Evolutionary conservation across 2,113 vertebrate genomes (phyloP).

Genomic region (Toxostoma redivivum): DNA sequence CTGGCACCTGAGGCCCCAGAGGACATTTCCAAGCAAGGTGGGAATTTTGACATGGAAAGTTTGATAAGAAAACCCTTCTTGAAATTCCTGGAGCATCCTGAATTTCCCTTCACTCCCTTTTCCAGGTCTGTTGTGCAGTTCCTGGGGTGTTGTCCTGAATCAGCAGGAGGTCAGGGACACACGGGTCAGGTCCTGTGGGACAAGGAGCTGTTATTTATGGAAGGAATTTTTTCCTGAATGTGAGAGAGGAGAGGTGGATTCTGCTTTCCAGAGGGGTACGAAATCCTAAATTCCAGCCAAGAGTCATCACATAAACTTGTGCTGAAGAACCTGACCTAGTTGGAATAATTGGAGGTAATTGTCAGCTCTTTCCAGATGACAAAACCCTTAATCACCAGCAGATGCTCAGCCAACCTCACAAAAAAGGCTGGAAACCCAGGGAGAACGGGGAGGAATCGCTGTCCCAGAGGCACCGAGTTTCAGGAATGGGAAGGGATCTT

Average conservation of each 20-base stretch:
- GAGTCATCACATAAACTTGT: constrained; percentile 1
- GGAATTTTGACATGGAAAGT: not conserved
- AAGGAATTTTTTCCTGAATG: not conserved
- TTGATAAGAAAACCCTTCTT: not conserved
- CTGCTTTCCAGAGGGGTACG: not conserved
- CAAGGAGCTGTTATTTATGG: not conserved
- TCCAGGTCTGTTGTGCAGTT: not conserved
- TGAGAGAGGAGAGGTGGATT: not conserved
- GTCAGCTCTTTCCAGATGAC: constrained; percentile 47
- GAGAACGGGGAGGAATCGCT: not conserved
- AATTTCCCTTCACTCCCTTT: not conserved
- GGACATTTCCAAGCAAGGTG: not conserved
- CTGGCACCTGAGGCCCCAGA: not conserved
- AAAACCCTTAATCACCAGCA: constrained; percentile 50
- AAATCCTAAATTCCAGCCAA: not conserved
- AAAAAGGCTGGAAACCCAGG: not conserved
- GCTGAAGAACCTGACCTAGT: constrained; percentile 46
- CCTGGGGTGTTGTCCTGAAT: not conserved
- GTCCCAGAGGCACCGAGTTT: constrained; percentile 9
- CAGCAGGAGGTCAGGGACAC: not conserved
- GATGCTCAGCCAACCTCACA: constrained; percentile 32
- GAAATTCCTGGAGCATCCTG: not conserved
- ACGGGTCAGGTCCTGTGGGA: not conserved
- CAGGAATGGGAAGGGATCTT: constrained; percentile 40
- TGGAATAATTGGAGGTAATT: constrained; percentile 43